These are phyloP conservation scores for Ceratoteleas bidentatus DNA, from an alignment of 1,140 invertebrate genomes.

Conservation along the genomic window DNA sequence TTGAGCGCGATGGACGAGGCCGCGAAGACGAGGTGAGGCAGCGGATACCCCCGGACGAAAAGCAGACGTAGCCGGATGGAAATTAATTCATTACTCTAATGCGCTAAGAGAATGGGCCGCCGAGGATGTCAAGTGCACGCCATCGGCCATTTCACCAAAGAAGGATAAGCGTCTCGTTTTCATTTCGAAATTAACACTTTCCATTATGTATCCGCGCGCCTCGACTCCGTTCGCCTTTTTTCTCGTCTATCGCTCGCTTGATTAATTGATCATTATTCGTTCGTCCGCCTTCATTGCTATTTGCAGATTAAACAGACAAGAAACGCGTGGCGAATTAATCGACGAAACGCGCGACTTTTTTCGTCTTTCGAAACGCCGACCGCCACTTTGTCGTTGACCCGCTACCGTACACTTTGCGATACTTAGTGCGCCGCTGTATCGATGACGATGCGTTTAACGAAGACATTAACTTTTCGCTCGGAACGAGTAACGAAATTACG, in stretches of 20 bases:
- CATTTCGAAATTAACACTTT: conserved; percentile 81
- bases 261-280: conserved; percentile 31
- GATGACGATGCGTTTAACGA: too few species aligned
- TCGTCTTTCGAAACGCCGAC: too few species aligned
- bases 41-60: conserved; percentile 55
- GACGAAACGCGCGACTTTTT: neutral
- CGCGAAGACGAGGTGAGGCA: conserved; percentile 63
- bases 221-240: conserved; percentile 6
- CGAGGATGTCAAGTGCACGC: conserved; percentile 76
- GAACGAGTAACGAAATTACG: too few species aligned
- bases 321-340: neutral
- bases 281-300: conserved; percentile 12
- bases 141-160: conserved; percentile 74
- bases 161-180: conserved; percentile 80
- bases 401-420: too few species aligned
- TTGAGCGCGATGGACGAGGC: conserved; percentile 63
- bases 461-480: too few species aligned
- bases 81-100: conserved; percentile 83
- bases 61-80: conserved; percentile 70
- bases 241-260: conserved; percentile 1
- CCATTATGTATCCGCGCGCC: conserved; percentile 68
- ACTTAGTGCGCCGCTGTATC: too few species aligned
- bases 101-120: conserved; percentile 77
- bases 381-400: too few species aligned
- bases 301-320: conserved; percentile 15